Evolutionary conservation across 2,113 vertebrate genomes (phyloP), one percentile per base, ranked within the genome.

Genomic region (Ochotona princeps): DNA sequence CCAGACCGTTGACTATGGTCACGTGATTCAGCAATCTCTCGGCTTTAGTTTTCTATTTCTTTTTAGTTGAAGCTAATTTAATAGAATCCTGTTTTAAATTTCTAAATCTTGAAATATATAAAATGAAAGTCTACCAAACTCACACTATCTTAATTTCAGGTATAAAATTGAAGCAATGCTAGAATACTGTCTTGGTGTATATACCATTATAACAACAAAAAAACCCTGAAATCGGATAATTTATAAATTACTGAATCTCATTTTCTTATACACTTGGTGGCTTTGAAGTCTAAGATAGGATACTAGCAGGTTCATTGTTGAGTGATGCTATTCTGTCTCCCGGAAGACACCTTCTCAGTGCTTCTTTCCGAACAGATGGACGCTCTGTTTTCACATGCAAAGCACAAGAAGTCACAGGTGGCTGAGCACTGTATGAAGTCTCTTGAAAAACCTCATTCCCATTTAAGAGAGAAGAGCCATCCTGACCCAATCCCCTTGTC

Each of bases 71-170:
- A 90, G 8, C 9, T 20, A 75, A 38, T 60, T 90, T 38, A 44
- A 72, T 87, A 60, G 69, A 60, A 38, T 90, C 93, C 12, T 38
- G 15, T 63, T 82, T 87, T 35, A 60, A 54, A 44, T 51, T 84
- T 66, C 44, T 30, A 81, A 47, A 9, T 35, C 1, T n/a, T 57
- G n/a, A 57, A 25, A 25, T 38, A 54, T 49, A 35, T 18, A 57
- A n/a, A 8, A n/a, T 5, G 3, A 12, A 26, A 94, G 49, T 7
- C 30, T 32, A 83, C 9, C 7, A 57, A 51, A 12, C 25, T 60
- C n/a, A 65, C 38, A 15, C 8, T 84, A 7, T 69, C 57, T 38
- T 74, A 51, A 38, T 12, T 51, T 92, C 65, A 85, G n/a, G 11
- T 38, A 12, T 44, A 23, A 49, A 85, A 81, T 32, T 21, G 51